phyloP scores from a whole-genome alignment of 2,113 vertebrate species.

The Clarias gariepinus region DNA sequence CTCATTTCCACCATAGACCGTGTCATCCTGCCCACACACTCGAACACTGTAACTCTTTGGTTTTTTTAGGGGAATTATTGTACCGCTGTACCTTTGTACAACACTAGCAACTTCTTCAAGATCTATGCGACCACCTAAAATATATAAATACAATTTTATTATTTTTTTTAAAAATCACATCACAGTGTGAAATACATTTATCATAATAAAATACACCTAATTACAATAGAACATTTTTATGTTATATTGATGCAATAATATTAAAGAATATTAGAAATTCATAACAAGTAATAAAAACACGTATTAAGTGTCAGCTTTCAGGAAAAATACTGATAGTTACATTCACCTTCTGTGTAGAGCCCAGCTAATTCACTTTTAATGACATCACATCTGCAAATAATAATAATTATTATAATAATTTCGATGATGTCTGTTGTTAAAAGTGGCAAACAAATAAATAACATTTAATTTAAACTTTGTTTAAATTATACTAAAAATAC shows the following conservation, averaged over 20 bases:
- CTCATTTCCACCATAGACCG: conserved; percentile 32
- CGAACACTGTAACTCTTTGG: conserved; percentile 23
- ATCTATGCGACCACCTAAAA: not conserved
- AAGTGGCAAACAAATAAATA: no score
- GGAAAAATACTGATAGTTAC: not conserved
- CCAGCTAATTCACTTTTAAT: not conserved
- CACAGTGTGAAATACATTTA: no score
- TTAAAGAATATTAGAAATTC: not conserved
- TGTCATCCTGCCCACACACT: conserved; percentile 42
- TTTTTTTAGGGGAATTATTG: conserved; percentile 28
- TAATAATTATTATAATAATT: not conserved
- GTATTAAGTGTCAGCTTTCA: not conserved
- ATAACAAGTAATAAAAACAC: not conserved
- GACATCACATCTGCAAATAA: not conserved
- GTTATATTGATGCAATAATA: not conserved
- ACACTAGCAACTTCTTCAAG: not conserved
- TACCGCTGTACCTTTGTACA: not conserved
- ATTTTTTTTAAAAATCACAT: no score
- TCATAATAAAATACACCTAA: no score
- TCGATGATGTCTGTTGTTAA: no score
- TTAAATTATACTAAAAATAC: not conserved
- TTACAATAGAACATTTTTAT: not conserved
- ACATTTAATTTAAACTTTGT: no score
- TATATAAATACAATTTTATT: no score
- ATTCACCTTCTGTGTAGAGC: not conserved